A percentile compares a stretch with the other conserved stretches of the same genome.
These are phyloP conservation scores for Climacteris rufus DNA, from an alignment of 2,113 vertebrate species.

Conservation along the genomic window DNA sequence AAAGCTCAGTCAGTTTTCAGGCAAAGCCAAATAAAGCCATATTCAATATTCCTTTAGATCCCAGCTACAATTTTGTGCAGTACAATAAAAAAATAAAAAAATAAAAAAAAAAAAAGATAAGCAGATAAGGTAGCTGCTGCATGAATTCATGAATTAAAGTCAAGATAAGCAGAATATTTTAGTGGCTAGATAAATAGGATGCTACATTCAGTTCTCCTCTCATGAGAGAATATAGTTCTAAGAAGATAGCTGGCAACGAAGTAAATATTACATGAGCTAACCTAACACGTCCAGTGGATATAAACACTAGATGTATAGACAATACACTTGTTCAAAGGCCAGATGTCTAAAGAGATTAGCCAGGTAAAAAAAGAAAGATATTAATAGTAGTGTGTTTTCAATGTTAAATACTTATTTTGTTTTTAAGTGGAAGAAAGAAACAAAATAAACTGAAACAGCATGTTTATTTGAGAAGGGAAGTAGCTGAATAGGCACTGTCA, in stretches of 20 bases:
- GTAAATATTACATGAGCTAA: constrained; percentile 18
- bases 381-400: not conserved
- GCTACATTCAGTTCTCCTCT: not conserved
- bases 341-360: constrained; percentile 4
- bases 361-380: not conserved
- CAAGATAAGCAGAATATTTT: constrained; percentile 9
- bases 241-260: not conserved
- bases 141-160: not conserved
- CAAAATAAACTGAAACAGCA: not conserved
- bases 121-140: not conserved
- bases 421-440: not conserved
- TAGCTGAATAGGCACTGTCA: not conserved
- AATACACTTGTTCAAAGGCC: constrained; percentile 7
- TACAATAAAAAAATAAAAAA: not conserved
- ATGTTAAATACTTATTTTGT: not conserved
- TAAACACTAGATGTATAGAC: constrained; percentile 13
- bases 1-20: not conserved
- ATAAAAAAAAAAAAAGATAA: not conserved
- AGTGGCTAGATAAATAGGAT: not conserved
- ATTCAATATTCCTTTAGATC: not conserved
- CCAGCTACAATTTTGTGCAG: not conserved
- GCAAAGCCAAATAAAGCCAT: not conserved
- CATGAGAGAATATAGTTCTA: not conserved
- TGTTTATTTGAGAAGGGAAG: not conserved
- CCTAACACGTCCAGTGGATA: not conserved